A percentile compares a stretch with the other conserved stretches of the same genome.
These are phyloP conservation scores for Zaprionus ghesquierei DNA, from an alignment of 1,140 invertebrate species.

Conservation along the genomic window DNA sequence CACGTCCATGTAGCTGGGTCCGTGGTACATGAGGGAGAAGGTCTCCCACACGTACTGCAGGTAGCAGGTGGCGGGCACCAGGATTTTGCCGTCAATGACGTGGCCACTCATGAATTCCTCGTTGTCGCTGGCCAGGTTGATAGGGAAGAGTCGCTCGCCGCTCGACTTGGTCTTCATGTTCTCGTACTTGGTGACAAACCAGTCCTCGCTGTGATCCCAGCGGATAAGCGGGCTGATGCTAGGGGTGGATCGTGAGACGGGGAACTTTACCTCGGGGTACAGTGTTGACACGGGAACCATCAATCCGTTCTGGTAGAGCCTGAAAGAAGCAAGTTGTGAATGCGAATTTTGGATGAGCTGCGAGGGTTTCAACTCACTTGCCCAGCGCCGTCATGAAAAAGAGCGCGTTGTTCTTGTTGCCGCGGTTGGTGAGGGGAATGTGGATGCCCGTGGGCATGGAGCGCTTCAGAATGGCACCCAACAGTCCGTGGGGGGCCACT, in stretches of 20 bases:
- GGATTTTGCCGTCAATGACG: conserved; percentile 92
- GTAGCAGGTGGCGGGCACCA: conserved; percentile 96
- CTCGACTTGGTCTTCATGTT: conserved; percentile 78
- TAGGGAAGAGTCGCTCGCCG: conserved; percentile 86
- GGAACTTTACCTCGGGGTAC: conserved; percentile 88
- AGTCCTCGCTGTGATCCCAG: conserved; percentile 95
- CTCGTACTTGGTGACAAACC: conserved; percentile 84
- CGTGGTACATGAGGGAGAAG: conserved; percentile 88
- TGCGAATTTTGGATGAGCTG: background rate
- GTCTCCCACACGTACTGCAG: conserved; percentile 94
- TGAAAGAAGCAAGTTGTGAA: conserved; percentile 1
- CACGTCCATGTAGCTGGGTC: conserved; percentile 88
- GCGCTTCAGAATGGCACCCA: conserved; percentile 88
- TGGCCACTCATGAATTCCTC: conserved; percentile 92
- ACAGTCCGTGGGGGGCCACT: conserved; percentile 92
- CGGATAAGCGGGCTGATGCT: conserved; percentile 90
- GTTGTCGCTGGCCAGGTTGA: conserved; percentile 87
- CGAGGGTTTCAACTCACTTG: conserved; percentile 83
- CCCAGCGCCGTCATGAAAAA: conserved; percentile 89
- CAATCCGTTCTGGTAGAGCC: conserved; percentile 73
- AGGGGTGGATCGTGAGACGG: conserved; percentile 90
- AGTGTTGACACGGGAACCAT: conserved; percentile 84
- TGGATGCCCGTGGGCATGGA: conserved; percentile 86
- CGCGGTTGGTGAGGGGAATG: conserved; percentile 91
- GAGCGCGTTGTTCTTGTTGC: conserved; percentile 88